A percentile compares a stretch with the other conserved stretches of the same genome.
Conservation (phyloP, 2,888 invertebrate genomes). For the Metallyticus violacea region DNA sequence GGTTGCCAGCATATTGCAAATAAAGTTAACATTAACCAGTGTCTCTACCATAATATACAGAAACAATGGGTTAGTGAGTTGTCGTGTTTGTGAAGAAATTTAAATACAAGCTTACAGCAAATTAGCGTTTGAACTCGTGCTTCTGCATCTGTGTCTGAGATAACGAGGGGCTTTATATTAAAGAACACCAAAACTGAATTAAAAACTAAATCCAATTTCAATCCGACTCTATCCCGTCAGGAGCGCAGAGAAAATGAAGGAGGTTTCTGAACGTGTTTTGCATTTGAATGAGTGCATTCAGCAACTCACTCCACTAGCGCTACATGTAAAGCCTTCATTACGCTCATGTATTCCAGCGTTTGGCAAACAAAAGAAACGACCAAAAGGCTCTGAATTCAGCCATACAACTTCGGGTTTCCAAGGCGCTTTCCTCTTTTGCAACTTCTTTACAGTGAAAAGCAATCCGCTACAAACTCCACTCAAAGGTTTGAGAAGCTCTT, state of each 20-base stretch:
- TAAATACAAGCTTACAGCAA: too few species aligned
- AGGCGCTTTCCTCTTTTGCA: too few species aligned
- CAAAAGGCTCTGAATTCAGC: background rate
- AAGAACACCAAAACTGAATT: background rate
- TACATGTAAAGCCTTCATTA: background rate
- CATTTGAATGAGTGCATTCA: background rate
- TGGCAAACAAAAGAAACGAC: background rate
- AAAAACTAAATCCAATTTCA: slow-evolving; percentile 2
- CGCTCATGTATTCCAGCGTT: background rate
- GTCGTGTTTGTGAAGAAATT: too few species aligned
- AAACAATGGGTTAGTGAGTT: too few species aligned
- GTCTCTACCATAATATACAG: too few species aligned
- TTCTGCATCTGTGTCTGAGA: too few species aligned
- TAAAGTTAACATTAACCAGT: too few species aligned
- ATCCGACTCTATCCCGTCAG: background rate
- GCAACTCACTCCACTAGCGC: background rate
- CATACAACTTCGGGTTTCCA: background rate
- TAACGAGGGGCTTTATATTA: background rate
- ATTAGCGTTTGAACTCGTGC: too few species aligned
- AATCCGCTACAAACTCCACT: too few species aligned
- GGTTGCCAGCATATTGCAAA: too few species aligned
- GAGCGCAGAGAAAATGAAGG: background rate
- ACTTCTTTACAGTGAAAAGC: too few species aligned
- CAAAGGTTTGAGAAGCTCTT: too few species aligned
- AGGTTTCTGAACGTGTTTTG: background rate